Percentiles rank a stretch among this genome's conserved stretches.
These are phyloP conservation scores for Cryptosula pallasiana DNA, from an alignment of 2,888 invertebrate species.

Conservation along the genomic window DNA sequence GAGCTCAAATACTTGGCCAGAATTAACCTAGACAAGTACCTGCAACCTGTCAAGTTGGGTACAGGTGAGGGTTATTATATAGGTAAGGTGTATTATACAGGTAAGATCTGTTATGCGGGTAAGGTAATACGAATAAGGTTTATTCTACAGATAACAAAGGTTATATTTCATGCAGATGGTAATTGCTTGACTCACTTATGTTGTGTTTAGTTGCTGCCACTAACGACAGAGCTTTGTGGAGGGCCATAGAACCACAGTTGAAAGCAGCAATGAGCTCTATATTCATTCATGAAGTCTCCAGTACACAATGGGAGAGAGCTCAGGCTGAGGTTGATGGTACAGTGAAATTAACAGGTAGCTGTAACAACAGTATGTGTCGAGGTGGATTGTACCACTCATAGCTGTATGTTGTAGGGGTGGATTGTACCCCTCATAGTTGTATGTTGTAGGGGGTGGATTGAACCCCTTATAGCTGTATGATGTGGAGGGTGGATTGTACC, in stretches of 20 bases:
- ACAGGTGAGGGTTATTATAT: conserved; percentile 51
- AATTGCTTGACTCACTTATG: conserved; percentile 20
- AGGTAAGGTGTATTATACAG: too few relatives aligned
- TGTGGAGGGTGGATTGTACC: too few relatives aligned
- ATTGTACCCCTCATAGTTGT: too few relatives aligned
- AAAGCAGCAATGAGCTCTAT: conserved; percentile 70
- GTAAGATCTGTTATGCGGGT: too few relatives aligned
- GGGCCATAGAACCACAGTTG: conserved; percentile 70
- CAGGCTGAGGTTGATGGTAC: conserved; percentile 33
- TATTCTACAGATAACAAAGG: too few relatives aligned
- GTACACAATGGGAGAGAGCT: conserved; percentile 47
- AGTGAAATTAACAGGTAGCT: conserved; percentile 2
- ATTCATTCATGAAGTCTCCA: conserved; percentile 60
- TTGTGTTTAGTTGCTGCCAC: conserved; percentile 57
- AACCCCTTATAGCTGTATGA: too few relatives aligned
- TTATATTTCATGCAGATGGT: not conserved
- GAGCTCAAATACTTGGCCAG: conserved; percentile 78
- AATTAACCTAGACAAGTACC: conserved; percentile 66
- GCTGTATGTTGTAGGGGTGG: too few relatives aligned
- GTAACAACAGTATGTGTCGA: too few relatives aligned
- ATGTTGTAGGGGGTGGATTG: too few relatives aligned
- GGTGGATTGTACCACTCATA: too few relatives aligned
- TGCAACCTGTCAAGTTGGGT: conserved; percentile 69
- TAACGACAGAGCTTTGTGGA: conserved; percentile 71
- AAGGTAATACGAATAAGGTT: too few relatives aligned